Conservation (phyloP, 2,797 vertebrate species). For the Darevskia nairensis region DNA sequence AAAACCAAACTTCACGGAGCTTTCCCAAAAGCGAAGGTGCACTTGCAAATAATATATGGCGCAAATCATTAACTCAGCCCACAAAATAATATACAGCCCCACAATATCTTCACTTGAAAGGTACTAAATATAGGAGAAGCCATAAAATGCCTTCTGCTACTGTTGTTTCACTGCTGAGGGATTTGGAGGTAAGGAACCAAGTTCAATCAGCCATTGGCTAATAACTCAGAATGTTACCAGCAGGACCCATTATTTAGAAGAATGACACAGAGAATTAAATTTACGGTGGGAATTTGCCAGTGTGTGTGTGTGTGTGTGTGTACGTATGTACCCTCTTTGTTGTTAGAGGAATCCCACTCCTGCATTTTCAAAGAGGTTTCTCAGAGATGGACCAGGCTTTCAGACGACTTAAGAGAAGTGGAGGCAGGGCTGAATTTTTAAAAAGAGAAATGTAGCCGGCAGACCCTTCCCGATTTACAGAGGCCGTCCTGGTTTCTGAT, state of each 20-base stretch:
- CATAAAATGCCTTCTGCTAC: slow-evolving; percentile 55
- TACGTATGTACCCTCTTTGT: not conserved
- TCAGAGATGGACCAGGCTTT: not conserved
- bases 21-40: slow-evolving; percentile 54
- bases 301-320: not conserved
- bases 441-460: not conserved
- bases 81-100: slow-evolving; percentile 51
- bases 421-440: not conserved
- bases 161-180: slow-evolving; percentile 52
- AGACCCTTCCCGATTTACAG: no score
- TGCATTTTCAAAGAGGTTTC: slow-evolving; percentile 8
- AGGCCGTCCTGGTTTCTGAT: no score
- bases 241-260: not conserved
- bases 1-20: slow-evolving; percentile 64
- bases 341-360: not conserved
- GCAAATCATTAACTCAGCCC: slow-evolving; percentile 53
- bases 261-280: slow-evolving; percentile 2
- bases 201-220: slow-evolving; percentile 31
- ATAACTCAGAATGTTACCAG: slow-evolving; percentile 40
- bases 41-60: slow-evolving; percentile 38
- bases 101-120: slow-evolving; percentile 34
- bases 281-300: slow-evolving; percentile 1
- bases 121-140: slow-evolving; percentile 41
- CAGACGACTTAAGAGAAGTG: not conserved
- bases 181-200: slow-evolving; percentile 33